These are phyloP conservation scores for Anhinga rufa DNA, from an alignment of 2,113 vertebrate species.

Conservation along the genomic window DNA sequence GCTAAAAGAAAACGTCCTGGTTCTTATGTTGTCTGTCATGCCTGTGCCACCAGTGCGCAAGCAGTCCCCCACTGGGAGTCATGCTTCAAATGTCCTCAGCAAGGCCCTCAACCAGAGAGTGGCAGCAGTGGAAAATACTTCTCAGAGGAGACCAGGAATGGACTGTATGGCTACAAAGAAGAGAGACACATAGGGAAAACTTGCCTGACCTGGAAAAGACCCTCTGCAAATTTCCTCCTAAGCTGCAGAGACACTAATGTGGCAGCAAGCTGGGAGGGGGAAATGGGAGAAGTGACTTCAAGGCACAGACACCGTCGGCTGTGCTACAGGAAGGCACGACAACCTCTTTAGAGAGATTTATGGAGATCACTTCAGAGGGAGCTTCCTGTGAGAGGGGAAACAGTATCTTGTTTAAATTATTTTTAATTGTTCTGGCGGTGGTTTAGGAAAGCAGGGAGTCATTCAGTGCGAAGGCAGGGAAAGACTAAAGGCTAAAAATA, in stretches of 20 bases:
- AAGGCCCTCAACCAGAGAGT: not conserved
- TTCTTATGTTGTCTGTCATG: not conserved
- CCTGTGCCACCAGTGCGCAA: not conserved
- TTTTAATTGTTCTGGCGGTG: not conserved
- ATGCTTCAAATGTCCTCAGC: not conserved
- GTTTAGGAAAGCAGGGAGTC: constrained; percentile 8
- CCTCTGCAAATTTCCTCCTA: not conserved
- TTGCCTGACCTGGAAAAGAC: not conserved
- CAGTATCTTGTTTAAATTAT: not conserved
- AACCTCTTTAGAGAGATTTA: constrained; percentile 4
- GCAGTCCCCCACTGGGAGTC: not conserved
- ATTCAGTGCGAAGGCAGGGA: not conserved
- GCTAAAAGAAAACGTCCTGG: not conserved
- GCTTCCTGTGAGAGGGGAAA: constrained; percentile 1
- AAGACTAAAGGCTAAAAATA: constrained; percentile 50
- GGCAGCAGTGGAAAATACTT: not conserved
- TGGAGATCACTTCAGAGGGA: not conserved
- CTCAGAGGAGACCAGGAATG: not conserved
- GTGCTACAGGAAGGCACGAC: not conserved
- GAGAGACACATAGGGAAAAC: not conserved
- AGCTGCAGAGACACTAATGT: not conserved
- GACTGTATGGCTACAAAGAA: not conserved
- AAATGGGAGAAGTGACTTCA: not conserved
- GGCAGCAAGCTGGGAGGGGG: not conserved
- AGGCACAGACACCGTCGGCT: not conserved